These are phyloP conservation scores for Ophion ventricosus DNA, from an alignment of 2,888 invertebrate species.

Conservation along the genomic window DNA sequence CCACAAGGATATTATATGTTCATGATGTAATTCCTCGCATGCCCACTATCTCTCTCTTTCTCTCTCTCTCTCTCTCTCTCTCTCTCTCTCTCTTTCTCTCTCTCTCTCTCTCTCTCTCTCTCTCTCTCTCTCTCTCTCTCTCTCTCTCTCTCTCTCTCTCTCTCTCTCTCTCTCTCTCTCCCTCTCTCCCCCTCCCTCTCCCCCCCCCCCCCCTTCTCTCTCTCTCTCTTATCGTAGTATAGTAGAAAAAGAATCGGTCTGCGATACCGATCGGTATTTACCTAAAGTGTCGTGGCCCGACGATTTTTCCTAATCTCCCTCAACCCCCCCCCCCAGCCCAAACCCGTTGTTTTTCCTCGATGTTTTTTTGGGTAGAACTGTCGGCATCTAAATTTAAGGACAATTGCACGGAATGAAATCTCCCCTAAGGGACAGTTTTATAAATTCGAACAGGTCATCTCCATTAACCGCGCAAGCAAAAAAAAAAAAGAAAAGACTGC, in stretches of 20 bases:
- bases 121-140: conserved; percentile 9
- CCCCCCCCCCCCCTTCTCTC: too few relatives aligned
- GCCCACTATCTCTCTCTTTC: conserved; percentile 8
- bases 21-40: conserved; percentile 22
- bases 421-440: conserved; percentile 82
- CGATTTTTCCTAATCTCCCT: conserved; percentile 30
- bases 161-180: conserved; percentile 18
- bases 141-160: conserved; percentile 1
- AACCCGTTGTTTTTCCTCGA: conserved; percentile 60
- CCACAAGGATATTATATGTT: not conserved
- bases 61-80: conserved; percentile 4
- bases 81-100: conserved; percentile 9
- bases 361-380: conserved; percentile 74
- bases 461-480: conserved; percentile 69
- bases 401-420: conserved; percentile 79
- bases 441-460: conserved; percentile 71
- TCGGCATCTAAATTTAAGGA: conserved; percentile 81
- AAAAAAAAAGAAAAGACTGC: conserved; percentile 33
- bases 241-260: conserved; percentile 28
- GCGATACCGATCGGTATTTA: conserved; percentile 1
- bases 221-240: conserved; percentile 37
- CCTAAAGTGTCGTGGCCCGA: conserved; percentile 7
- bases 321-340: not conserved
- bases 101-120: conserved; percentile 14
- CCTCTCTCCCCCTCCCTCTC: too few relatives aligned